Evolutionary conservation across 2,888 invertebrate genomes (phyloP), one percentile per base, ranked within the genome.

Genomic region (Galerucella calmariensis): DNA sequence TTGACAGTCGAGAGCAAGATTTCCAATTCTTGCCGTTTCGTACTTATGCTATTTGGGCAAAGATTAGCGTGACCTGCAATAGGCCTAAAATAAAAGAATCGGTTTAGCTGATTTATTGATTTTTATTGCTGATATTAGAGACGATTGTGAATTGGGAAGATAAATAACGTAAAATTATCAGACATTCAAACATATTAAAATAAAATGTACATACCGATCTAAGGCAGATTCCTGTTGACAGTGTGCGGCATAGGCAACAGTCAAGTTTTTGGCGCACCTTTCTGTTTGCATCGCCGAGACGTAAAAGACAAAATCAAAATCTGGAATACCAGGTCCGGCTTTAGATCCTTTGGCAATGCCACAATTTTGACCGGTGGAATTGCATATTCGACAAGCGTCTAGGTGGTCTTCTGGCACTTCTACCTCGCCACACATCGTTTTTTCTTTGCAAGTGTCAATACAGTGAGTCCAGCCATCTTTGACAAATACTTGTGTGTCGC

Each of bases 61-160:
- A 99, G 92, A 89, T 99, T 99, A 0, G 99, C 98, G 89, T 99
- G 98, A 0, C 99, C 99, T 2, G 99, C 99, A 73, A 99, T 97
- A 0, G 99, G 99, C 78, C 98, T 96, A 86, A 61, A 85, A 84
- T 14, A 75, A 69, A 71, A 24, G n/a, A 48, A 12, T 14, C 48
- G 12, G 14, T 11, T 12, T 48, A 4, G 14, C 4, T 48, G 11
- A 48, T 48, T 11, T 6, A 46, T 2, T 2, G 8, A 11, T 11
- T 12, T 12, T 46, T 35, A 6, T 6, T 41, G 35, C 35, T 41
- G 35, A 41, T 41, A 9, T 41, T 41, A 35, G 5, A 35, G 5
- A 35, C 5, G 35, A 35, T 35, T 35, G 35, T 35, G 35, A 35
- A 5, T 4, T 35, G 35, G 35, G 35, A 35, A 5, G 5, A 35